A percentile compares a stretch with the other conserved stretches of the same genome.
Conservation (phyloP, 2,113 vertebrate genomes). For the Ploceus nigricollis region DNA sequence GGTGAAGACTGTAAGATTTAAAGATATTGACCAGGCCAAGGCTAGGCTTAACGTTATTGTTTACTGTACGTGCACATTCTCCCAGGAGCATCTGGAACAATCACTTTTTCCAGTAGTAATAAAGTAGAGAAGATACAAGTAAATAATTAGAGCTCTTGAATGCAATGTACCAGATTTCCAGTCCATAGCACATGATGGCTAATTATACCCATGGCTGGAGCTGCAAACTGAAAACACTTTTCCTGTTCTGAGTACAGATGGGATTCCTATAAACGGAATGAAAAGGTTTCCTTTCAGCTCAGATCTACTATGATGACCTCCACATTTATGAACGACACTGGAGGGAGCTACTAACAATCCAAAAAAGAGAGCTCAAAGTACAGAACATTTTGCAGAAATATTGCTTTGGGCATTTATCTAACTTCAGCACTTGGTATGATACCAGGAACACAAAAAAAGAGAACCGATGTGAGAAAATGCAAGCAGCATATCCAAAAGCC, state of each 20-base stretch:
- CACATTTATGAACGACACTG: not conserved
- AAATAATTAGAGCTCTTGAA: conserved; percentile 37
- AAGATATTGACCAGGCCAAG: not conserved
- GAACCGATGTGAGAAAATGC: not conserved
- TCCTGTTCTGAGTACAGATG: not conserved
- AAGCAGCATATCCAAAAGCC: not conserved
- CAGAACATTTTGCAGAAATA: not conserved
- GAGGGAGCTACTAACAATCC: not conserved
- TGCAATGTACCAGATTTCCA: conserved; percentile 30
- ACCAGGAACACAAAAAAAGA: not conserved
- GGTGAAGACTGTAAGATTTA: not conserved
- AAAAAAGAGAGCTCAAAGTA: not conserved
- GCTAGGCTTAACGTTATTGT: not conserved
- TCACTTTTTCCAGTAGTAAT: not conserved
- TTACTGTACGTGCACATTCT: not conserved
- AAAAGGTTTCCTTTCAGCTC: conserved; percentile 5
- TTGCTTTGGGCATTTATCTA: not conserved
- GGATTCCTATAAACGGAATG: not conserved
- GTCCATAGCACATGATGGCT: not conserved
- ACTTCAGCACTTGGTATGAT: not conserved
- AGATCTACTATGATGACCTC: not conserved
- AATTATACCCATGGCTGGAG: conserved; percentile 23
- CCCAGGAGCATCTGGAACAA: not conserved
- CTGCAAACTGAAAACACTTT: not conserved
- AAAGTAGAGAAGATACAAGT: not conserved